These are phyloP conservation scores for Eupithecia abbreviata DNA, from an alignment of 2,888 invertebrate genomes.

Conservation along the genomic window DNA sequence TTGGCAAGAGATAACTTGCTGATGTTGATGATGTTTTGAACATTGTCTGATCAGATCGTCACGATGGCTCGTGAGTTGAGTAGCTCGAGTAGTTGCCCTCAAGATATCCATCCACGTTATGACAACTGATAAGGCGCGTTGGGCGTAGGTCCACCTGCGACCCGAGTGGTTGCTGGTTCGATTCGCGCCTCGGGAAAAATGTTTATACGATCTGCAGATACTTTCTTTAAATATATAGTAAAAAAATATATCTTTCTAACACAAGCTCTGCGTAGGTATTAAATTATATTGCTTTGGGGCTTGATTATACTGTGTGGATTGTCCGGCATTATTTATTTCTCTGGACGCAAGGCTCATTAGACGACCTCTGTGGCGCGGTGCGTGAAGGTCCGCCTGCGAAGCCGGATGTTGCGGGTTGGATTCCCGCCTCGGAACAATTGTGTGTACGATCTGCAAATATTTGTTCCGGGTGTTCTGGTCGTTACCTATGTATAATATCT, in stretches of 20 bases:
- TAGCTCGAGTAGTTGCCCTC: background rate
- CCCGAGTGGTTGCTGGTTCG: background rate
- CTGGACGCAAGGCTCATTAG: too few species aligned
- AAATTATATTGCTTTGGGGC: too few species aligned
- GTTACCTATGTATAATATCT: background rate
- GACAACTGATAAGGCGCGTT: background rate
- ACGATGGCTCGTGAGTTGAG: background rate
- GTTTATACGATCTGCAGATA: background rate
- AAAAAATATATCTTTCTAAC: too few species aligned
- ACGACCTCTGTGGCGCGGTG: background rate
- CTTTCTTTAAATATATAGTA: too few species aligned
- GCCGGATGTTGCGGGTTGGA: background rate
- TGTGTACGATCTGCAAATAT: background rate
- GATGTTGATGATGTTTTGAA: background rate
- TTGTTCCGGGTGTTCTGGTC: background rate
- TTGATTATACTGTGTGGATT: too few species aligned
- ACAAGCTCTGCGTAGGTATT: too few species aligned
- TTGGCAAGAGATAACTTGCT: background rate
- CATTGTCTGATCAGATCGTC: background rate
- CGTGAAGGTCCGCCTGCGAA: background rate
- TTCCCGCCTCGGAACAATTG: background rate
- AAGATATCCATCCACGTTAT: background rate
- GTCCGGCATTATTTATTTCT: too few species aligned
- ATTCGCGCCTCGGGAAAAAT: background rate
- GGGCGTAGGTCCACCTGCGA: background rate